Evolutionary conservation across 2,797 vertebrate genomes (phyloP).

Genomic region (Zonotrichia albicollis): DNA sequence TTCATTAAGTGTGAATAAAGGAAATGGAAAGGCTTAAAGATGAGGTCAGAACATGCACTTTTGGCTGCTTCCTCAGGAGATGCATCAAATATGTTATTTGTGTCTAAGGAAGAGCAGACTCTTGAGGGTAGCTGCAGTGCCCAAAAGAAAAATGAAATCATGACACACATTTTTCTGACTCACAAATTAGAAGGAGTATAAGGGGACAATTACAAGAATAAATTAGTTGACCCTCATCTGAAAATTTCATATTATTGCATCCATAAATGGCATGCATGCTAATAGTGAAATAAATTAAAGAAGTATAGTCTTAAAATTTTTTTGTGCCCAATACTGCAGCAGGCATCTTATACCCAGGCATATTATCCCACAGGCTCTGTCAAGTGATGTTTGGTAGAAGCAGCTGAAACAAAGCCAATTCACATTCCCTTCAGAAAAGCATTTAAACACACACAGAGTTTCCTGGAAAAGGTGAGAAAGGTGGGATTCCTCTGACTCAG

Average conservation of each 20-base stretch:
- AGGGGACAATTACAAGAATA: neutral
- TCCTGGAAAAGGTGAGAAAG: neutral
- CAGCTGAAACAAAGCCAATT: neutral
- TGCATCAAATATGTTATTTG: neutral
- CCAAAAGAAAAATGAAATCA: neutral
- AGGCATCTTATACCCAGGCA: neutral
- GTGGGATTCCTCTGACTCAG: neutral
- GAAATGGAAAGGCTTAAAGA: slow-evolving; percentile 37
- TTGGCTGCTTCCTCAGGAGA: slow-evolving; percentile 22
- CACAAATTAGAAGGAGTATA: neutral
- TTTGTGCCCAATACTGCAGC: neutral
- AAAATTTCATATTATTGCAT: neutral
- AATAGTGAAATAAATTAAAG: neutral
- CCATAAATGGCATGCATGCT: neutral
- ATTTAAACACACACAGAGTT: neutral
- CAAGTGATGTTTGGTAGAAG: neutral
- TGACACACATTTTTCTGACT: neutral
- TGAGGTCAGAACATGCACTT: slow-evolving; percentile 29
- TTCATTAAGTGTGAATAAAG: slow-evolving; percentile 39
- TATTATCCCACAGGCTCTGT: neutral
- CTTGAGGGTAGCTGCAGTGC: neutral
- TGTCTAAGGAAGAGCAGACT: neutral
- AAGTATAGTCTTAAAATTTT: neutral
- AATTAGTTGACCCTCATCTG: neutral
- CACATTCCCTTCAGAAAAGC: neutral